A percentile compares a stretch with the other conserved stretches of the same genome.
These are phyloP conservation scores for Taenioides sp. DNA, from an alignment of 2,797 vertebrate genomes.

Conservation along the genomic window DNA sequence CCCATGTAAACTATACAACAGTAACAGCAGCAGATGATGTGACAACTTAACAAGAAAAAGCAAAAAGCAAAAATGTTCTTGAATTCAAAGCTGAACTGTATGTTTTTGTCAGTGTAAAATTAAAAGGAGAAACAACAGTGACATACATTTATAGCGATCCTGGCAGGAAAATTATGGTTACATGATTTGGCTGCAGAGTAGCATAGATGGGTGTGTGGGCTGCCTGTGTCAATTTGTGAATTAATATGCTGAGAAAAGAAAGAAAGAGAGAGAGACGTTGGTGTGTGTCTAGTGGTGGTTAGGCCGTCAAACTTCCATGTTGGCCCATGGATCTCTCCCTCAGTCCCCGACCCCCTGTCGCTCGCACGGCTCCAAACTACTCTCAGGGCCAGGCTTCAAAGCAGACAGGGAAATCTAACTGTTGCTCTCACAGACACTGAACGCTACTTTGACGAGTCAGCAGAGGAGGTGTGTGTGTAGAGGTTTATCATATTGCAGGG, in stretches of 20 bases:
- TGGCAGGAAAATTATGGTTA: not conserved
- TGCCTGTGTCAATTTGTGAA: conserved; percentile 17
- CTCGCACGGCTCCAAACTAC: conserved; percentile 38
- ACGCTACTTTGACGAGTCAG: conserved; percentile 27
- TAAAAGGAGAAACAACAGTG: not conserved
- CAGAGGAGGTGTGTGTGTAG: conserved; percentile 14
- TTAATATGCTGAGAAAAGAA: conserved; percentile 15
- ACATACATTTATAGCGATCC: not conserved
- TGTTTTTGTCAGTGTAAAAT: not conserved
- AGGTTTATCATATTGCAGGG: no score
- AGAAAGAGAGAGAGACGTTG: conserved; percentile 28
- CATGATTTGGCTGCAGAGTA: conserved; percentile 34
- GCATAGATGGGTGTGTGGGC: conserved; percentile 6
- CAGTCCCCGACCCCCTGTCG: conserved; percentile 46
- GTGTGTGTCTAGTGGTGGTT: conserved; percentile 26
- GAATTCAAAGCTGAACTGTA: not conserved
- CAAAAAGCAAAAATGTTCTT: not conserved
- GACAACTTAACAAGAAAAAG: not conserved
- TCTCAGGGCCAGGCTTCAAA: conserved; percentile 32
- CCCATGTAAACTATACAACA: no score
- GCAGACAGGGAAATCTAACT: conserved; percentile 22
- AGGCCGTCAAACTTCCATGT: conserved; percentile 20
- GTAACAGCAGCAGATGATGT: not conserved
- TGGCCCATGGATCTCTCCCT: conserved; percentile 35
- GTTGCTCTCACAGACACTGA: conserved; percentile 22